Base-by-base conservation (phyloP, 2,797 vertebrate genomes). In the Acipenser oxyrinchus region DNA sequence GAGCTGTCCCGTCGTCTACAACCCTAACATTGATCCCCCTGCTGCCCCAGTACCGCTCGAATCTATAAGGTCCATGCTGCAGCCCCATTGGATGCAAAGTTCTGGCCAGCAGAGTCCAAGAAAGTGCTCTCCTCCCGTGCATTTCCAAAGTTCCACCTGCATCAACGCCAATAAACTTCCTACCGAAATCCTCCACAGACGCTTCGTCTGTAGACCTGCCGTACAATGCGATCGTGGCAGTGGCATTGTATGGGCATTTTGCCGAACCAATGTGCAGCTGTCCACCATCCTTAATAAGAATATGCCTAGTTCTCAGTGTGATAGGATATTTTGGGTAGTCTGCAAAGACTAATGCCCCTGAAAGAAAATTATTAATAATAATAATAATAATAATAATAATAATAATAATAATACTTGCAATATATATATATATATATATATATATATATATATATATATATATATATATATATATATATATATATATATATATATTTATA, bases 121-220 rank as follows among this genome's bases (percentile, higher is more conserved):
- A 78, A 51, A 66, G 71, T 0, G 65, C 60, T 13, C 66, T 75
- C 11, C 66, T 71, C 57, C 80, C 78, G n/a, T 72, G 75, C 0
- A 77, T 59, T 55, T 82, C 81, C 70, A 69, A 65, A n/a, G 75
- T 70, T 6, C 76, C 76, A 1, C 77, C 72, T 18, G 13, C 11
- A 6, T 72, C 73, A 69, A 74, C 76, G 3, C 77, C 77, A 69
- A 79, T 52, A 57, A 81, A 86, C 61, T 82, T 81, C 64, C 76
- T 73, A 1, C 77, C 81, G 18, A 72, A 83, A 64, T 61, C 64
- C 3, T 70, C 70, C 63, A 71, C 61, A 4, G 69, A 48, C 10
- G 15, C 49, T 49, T 57, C 81, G 3, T 84, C 81, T 2, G 70
- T 49, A 7, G 80, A 69, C 63, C 69, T 73, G 52, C 82, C 76